These are phyloP conservation scores for Ganaspis sp. DNA, from an alignment of 1,140 invertebrate genomes.

Conservation along the genomic window DNA sequence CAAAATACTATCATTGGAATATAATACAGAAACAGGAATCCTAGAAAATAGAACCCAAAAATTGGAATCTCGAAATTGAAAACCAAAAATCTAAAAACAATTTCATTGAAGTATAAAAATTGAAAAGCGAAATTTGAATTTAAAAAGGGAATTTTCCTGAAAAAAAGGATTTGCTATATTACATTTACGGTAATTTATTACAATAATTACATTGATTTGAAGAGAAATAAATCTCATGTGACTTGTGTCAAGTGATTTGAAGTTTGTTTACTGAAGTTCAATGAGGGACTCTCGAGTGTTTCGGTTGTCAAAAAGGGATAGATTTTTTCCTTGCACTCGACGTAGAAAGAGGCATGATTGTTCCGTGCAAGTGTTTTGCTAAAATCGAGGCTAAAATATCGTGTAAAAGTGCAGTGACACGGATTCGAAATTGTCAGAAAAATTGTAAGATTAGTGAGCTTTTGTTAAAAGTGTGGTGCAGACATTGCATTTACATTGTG, in stretches of 20 bases:
- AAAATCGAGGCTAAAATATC: not conserved
- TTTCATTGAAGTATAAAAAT: too few relatives aligned
- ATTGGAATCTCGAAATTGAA: too few relatives aligned
- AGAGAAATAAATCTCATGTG: not conserved
- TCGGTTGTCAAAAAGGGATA: constrained; percentile 1
- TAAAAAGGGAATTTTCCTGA: too few relatives aligned
- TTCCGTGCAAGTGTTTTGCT: constrained; percentile 3
- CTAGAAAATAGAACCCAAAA: too few relatives aligned
- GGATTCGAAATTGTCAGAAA: not conserved
- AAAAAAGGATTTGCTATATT: too few relatives aligned
- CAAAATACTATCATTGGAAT: too few relatives aligned
- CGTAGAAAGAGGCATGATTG: constrained; percentile 18
- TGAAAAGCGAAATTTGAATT: too few relatives aligned
- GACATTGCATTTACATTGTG: constrained; percentile 13
- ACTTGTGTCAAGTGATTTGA: not conserved
- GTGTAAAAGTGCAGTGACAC: not conserved
- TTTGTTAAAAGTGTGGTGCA: not conserved
- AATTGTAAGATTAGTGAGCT: not conserved
- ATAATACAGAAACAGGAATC: too few relatives aligned
- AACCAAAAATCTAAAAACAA: too few relatives aligned
- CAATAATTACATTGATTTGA: too few relatives aligned
- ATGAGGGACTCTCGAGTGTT: constrained; percentile 19
- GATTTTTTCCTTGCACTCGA: constrained; percentile 20
- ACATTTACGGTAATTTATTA: too few relatives aligned
- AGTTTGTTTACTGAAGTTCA: not conserved